Evolutionary conservation across 37 sponge, comb jelly and placozoan genomes (phyloP).

Genomic region (Agelas oroides): DNA sequence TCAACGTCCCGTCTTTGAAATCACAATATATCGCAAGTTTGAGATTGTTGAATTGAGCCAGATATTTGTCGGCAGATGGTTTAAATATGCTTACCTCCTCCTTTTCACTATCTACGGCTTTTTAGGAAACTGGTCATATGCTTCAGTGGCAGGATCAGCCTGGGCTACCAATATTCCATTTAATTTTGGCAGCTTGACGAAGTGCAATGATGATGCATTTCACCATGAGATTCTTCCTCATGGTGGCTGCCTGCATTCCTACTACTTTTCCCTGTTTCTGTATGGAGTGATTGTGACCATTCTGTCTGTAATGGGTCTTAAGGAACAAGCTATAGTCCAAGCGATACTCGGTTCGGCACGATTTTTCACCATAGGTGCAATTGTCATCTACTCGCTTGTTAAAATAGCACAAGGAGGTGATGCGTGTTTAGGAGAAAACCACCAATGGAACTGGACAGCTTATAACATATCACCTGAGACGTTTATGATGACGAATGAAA

Average conservation of each 20-base stretch:
- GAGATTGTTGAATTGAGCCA: slow-evolving; percentile 80
- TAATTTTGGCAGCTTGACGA: slow-evolving; percentile 35
- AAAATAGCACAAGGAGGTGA: slow-evolving; percentile 21
- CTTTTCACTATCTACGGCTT: slow-evolving; percentile 61
- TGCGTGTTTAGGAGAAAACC: not conserved
- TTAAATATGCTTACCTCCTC: slow-evolving; percentile 65
- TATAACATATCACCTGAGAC: too few species aligned
- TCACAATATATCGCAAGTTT: slow-evolving; percentile 73
- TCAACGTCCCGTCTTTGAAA: slow-evolving; percentile 71
- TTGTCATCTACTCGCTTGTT: slow-evolving; percentile 77
- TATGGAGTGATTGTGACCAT: slow-evolving; percentile 70
- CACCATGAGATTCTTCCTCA: slow-evolving; percentile 38
- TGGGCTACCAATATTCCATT: slow-evolving; percentile 92
- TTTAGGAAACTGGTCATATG: slow-evolving; percentile 59
- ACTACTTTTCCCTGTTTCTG: slow-evolving; percentile 75
- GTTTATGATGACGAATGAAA: too few species aligned
- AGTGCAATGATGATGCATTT: slow-evolving; percentile 74
- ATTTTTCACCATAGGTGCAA: slow-evolving; percentile 68
- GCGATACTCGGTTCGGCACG: slow-evolving; percentile 72
- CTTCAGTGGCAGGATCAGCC: slow-evolving; percentile 90
- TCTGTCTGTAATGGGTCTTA: slow-evolving; percentile 77
- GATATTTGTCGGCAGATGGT: slow-evolving; percentile 58
- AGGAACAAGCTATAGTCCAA: slow-evolving; percentile 85
- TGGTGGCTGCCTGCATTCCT: slow-evolving; percentile 65
- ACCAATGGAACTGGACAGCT: too few species aligned